Base-by-base conservation (phyloP, 2,888 invertebrate species). In the Vanessa cardui region DNA sequence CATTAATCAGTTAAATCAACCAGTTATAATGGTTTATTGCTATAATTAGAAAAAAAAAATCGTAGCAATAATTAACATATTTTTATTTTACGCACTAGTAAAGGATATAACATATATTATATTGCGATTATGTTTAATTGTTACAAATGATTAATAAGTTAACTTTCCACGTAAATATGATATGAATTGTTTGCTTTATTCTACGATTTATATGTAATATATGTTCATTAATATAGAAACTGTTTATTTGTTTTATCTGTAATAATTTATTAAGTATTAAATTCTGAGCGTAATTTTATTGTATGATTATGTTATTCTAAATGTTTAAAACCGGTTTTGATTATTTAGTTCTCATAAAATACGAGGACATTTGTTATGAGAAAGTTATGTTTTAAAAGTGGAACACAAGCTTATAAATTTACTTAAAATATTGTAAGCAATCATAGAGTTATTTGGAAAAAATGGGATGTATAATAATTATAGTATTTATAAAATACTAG, bases 11-110 rank as follows among this genome's bases (percentile, higher is more conserved):
- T 58, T 58, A 58, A 64, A 58, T 49, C 49, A 44, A 64, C 26
- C 39, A 18, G 39, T 33, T 21, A 15, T 21, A 26, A 26, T 58
- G 20, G 20, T 20, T 21, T 58, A 64, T 44, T 44, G n/a, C 31
- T 21, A 33, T 64, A 49, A 58, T 58, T 58, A 58, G 18, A 8
- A 56, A 16, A 18, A 54, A 54, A 18, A 56, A 16, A 21, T 56
- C 56, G 18, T 16, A 39, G 4, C 33, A 16, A 58, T 50, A 64
- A 58, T 64, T 58, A 50, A 50, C 46, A 59, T 59, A 47, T 44
- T 58, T 20, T 58, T 58, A 47, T 39, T 64, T 64, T 59, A 64
- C 64, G 64, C 58, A 64, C 50, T 50, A 64, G 44, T 64, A 64
- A 64, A 64, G 64, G 64, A 47, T 56, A 58, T 16, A 7, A 16